These are phyloP conservation scores for Rousettus madagascariensis DNA, from an alignment of 2,797 vertebrate genomes.

Conservation along the genomic window DNA sequence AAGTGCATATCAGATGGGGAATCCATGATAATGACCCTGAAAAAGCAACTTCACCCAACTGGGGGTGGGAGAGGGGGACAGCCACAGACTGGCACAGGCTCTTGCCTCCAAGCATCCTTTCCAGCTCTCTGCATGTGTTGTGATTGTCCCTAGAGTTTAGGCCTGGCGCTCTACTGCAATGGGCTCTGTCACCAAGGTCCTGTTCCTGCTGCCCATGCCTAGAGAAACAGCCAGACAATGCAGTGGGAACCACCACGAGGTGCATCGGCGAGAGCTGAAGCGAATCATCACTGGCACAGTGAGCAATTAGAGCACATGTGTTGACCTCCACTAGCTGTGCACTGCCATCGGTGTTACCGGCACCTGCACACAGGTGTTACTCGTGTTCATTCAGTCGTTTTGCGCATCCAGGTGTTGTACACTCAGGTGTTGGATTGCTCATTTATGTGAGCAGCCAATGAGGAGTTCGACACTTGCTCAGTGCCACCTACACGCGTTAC, in stretches of 20 bases:
- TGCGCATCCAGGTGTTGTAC: not conserved
- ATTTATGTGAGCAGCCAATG: not conserved
- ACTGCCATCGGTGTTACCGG: fast-evolving
- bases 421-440: not conserved
- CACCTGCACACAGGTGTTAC: not conserved
- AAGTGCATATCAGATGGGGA: not conserved
- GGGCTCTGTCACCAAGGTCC: not conserved
- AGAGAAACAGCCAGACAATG: no score
- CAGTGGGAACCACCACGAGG: not conserved
- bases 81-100: not conserved
- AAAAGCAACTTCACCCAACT: not conserved
- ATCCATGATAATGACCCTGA: not conserved
- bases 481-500: not conserved
- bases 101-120: not conserved
- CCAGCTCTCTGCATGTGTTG: not conserved
- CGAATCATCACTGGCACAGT: fast-evolving
- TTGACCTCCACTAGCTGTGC: not conserved
- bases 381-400: fast-evolving
- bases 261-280: not conserved
- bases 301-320: fast-evolving
- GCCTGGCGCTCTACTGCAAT: not conserved
- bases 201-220: not conserved
- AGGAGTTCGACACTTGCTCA: not conserved
- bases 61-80: not conserved
- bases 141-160: not conserved